Conservation (phyloP, 2,797 vertebrate genomes). For the Buceros bicornis region DNA sequence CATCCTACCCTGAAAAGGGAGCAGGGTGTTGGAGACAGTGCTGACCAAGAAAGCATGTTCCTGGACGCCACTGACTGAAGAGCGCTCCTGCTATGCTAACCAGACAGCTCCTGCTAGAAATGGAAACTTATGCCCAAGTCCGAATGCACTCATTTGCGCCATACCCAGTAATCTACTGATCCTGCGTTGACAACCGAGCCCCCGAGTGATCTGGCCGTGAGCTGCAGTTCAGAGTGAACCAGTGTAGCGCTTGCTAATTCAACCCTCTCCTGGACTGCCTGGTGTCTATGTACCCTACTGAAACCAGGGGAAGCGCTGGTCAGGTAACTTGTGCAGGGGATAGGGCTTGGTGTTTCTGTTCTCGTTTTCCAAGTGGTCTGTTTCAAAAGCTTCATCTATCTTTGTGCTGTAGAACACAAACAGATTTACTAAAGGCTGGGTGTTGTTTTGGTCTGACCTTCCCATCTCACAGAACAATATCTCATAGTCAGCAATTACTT, state of each 20-base stretch:
- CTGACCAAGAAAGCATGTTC: neutral
- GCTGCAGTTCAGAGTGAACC: neutral
- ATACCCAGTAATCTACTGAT: neutral
- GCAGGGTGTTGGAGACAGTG: neutral
- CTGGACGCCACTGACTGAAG: neutral
- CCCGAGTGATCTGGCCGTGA: neutral
- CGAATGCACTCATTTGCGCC: neutral
- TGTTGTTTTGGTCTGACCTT: conserved; percentile 17
- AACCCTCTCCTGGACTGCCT: neutral
- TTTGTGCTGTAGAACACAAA: neutral
- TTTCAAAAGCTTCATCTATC: neutral
- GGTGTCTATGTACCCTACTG: neutral
- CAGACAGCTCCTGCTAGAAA: neutral
- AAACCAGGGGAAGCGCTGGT: neutral
- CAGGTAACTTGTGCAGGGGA: neutral
- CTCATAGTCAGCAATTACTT: neutral
- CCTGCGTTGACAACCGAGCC: neutral
- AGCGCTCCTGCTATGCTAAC: neutral
- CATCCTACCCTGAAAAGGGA: neutral
- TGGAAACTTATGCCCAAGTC: neutral
- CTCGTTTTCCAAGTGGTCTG: neutral
- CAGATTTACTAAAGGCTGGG: neutral
- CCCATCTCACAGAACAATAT: neutral
- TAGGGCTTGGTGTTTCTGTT: neutral
- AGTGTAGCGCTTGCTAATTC: neutral